Evolutionary conservation across 2,888 invertebrate genomes (phyloP).

Genomic region (Drosophila formosana): DNA sequence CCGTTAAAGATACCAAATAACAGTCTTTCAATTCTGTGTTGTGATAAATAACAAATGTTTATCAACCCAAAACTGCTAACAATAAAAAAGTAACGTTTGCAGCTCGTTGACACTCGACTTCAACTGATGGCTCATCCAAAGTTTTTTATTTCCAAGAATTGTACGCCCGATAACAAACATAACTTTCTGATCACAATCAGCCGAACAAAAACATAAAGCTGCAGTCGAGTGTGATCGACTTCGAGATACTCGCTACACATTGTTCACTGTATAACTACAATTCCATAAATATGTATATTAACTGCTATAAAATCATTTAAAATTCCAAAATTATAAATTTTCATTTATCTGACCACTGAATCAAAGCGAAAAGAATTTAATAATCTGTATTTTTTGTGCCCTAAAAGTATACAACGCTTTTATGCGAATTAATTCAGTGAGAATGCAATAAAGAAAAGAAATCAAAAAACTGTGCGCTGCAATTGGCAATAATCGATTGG

Average conservation of each 20-base stretch:
- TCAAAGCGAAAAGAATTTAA: slow-evolving; percentile 20
- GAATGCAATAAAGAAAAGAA: not conserved
- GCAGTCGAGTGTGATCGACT: not conserved
- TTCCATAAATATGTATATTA: too few relatives aligned
- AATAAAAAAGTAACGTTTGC: not conserved
- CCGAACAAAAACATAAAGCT: not conserved
- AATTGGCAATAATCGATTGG: not conserved
- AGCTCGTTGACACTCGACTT: not conserved
- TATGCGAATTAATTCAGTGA: not conserved
- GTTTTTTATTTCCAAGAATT: not conserved
- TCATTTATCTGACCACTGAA: not conserved
- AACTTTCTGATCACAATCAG: slow-evolving; percentile 2
- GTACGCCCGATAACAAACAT: slow-evolving; percentile 14
- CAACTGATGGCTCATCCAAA: not conserved
- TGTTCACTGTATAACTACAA: not conserved
- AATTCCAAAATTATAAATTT: too few relatives aligned
- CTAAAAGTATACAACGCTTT: slow-evolving; percentile 52
- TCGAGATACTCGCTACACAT: too few relatives aligned
- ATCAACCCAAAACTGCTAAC: not conserved
- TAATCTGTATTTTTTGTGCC: slow-evolving; percentile 22
- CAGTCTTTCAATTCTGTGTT: not conserved
- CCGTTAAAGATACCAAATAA: slow-evolving; percentile 11
- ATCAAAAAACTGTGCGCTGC: too few relatives aligned
- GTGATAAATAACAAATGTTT: not conserved
- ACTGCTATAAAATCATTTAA: too few relatives aligned